Percentiles rank a stretch among this genome's conserved stretches.
Conservation (phyloP, 2,113 vertebrate species). For the Smithornis capensis region DNA sequence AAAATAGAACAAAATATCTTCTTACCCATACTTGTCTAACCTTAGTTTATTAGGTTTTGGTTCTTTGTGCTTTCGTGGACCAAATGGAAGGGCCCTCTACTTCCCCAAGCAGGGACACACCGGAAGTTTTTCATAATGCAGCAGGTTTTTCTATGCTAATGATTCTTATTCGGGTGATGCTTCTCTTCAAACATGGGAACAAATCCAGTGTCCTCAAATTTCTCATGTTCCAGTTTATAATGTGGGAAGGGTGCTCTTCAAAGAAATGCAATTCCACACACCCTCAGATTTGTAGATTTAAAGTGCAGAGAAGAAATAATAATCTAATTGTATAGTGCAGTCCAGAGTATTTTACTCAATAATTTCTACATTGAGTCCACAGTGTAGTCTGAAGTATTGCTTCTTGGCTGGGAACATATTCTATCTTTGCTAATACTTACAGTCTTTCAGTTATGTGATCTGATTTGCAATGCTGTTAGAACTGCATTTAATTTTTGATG, state of each 20-base stretch:
- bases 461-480: conserved; percentile 20
- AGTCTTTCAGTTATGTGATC: conserved; percentile 6
- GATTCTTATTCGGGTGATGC: neutral
- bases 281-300: neutral
- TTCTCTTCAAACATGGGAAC: neutral
- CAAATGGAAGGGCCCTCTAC: neutral
- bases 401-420: conserved; percentile 12
- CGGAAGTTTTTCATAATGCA: neutral
- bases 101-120: neutral
- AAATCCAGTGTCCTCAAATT: neutral
- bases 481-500: conserved; percentile 18
- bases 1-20: neutral
- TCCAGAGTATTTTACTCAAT: conserved; percentile 1
- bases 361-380: conserved; percentile 11
- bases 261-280: neutral
- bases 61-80: neutral
- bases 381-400: conserved; percentile 12
- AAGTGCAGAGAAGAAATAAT: neutral
- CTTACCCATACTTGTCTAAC: neutral
- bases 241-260: neutral
- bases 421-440: neutral
- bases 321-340: neutral
- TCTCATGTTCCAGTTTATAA: neutral
- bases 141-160: neutral
- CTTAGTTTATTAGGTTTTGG: neutral